Evolutionary conservation across 2,888 invertebrate genomes (phyloP), one percentile per base, ranked within the genome.

Genomic region (Dasysyrphus tricinctus): DNA sequence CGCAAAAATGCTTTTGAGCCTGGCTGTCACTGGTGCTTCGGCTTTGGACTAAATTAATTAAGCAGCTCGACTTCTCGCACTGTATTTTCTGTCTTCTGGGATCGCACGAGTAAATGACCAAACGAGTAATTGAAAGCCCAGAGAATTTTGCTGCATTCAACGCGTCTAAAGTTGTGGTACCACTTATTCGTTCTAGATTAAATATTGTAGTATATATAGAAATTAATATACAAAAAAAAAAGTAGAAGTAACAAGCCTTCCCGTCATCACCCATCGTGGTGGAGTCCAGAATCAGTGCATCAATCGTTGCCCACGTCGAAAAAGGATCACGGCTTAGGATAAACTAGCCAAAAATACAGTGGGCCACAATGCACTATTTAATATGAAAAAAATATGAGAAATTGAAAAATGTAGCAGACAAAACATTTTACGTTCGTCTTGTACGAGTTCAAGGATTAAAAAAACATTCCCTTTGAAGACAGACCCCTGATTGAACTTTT

Each of bases 11-110:
- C 56, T 47, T 49, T 51, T 47, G 61, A 51, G 49, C 37, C 83
- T 73, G 24, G 24, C 24, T 24, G 79, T 80, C 84, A 72, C 47
- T 24, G 54, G 44, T 69, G 34, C 16, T 37, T 19, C 59, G 49
- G 56, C 63, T 32, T 49, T 63, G 78, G 78, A 61, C 72, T 65
- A 79, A 79, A 86, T 86, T 86, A 86, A 82, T 86, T 82, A 79
- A 82, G 74, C 61, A 65, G 74, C 73, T 51, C 69, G 37, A 51
- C 49, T 65, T 72, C 78, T 83, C 74, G 57, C 74, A 29, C 70
- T 72, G 65, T 42, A 16, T 32, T 34, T 16, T 54, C n/a, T 37
- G 54, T 51, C 37, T 44, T 77, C 59, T 59, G 59, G 57, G 72
- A 57, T 56, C 70, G 49, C 61, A 34, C 70, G 51, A 70, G 47